phyloP scores from a whole-genome alignment of 2,797 vertebrate species.

The Glossophaga mutica region DNA sequence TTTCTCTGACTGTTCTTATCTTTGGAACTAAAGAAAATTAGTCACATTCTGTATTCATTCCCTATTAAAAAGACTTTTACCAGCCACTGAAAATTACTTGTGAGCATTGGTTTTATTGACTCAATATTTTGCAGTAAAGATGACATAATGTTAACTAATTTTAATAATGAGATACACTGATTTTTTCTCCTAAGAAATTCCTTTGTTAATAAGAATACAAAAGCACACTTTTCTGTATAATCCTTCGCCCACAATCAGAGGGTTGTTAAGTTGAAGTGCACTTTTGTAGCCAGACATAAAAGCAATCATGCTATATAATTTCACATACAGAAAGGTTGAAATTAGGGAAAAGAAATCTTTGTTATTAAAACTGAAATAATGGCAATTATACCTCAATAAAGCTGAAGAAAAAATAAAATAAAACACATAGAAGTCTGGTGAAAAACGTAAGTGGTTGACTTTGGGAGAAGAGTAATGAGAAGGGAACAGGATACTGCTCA shows the following conservation, averaged over 20 bases:
- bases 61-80: not conserved
- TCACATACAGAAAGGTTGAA: not conserved
- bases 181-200: not conserved
- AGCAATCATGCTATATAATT: not conserved
- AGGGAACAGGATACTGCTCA: not conserved
- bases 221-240: not conserved
- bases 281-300: not conserved
- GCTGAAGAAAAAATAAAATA: not conserved
- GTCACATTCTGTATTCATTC: not conserved
- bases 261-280: not conserved
- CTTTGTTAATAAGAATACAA: not conserved
- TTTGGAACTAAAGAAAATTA: not conserved
- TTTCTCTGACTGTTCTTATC: not conserved
- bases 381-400: not conserved
- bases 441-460: not conserved
- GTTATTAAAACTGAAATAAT: not conserved
- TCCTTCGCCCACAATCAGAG: not conserved
- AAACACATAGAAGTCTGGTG: not conserved
- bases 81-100: not conserved
- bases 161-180: not conserved
- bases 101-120: not conserved
- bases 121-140: not conserved
- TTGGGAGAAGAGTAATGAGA: not conserved
- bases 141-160: not conserved
- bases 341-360: not conserved